A percentile compares a stretch with the other conserved stretches of the same genome.
These are phyloP conservation scores for Eueides isabella DNA, from an alignment of 1,140 invertebrate genomes.

Conservation along the genomic window DNA sequence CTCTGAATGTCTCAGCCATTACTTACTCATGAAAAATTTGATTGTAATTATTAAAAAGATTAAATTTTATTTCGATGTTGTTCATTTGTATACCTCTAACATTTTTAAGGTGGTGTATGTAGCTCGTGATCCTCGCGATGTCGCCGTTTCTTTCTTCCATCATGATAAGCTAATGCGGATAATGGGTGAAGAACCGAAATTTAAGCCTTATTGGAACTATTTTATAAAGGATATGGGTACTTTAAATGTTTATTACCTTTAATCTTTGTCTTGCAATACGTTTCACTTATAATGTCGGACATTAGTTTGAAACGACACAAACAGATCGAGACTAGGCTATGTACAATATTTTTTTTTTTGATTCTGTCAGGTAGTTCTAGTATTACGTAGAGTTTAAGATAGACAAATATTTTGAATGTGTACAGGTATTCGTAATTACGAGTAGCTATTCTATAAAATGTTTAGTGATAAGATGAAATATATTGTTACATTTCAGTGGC, in stretches of 20 bases:
- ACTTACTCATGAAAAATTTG: too few species aligned
- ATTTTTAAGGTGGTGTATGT: constrained; percentile 84
- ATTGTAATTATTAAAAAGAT: too few species aligned
- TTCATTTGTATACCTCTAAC: background rate
- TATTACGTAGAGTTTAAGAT: too few species aligned
- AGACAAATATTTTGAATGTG: too few species aligned
- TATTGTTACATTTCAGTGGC: constrained; percentile 15
- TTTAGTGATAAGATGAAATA: background rate
- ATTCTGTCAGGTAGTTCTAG: too few species aligned
- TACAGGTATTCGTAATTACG: background rate
- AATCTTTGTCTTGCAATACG: too few species aligned
- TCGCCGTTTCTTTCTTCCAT: constrained; percentile 90
- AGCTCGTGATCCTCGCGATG: constrained; percentile 91
- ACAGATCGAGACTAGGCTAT: too few species aligned
- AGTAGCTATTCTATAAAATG: background rate
- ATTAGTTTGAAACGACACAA: too few species aligned
- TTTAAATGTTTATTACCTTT: background rate
- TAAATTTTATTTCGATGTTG: background rate
- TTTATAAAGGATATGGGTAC: constrained; percentile 87
- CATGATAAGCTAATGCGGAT: constrained; percentile 86
- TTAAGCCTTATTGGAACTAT: constrained; percentile 87
- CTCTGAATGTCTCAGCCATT: too few species aligned
- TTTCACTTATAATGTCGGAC: too few species aligned
- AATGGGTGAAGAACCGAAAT: constrained; percentile 85
- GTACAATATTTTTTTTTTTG: too few species aligned